Evolutionary conservation across 2,113 vertebrate species (phyloP).

Genomic region (Varanus salvator): DNA sequence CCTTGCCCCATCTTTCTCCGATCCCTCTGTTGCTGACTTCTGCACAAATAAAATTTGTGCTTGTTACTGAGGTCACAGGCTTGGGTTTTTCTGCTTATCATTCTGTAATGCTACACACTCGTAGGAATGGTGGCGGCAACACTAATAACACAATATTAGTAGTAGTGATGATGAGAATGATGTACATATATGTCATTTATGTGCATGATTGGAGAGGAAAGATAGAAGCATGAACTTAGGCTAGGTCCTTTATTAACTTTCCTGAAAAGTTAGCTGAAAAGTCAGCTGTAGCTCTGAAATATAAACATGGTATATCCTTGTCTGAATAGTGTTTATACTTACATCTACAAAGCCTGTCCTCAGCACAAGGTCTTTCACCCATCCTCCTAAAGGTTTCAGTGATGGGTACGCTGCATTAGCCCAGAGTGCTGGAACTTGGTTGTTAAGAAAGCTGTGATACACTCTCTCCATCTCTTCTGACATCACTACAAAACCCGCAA

Average conservation of each 20-base stretch:
- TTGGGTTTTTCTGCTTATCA: neutral
- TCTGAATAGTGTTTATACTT: conserved; percentile 30
- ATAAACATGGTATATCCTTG: neutral
- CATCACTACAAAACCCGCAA: conserved; percentile 83
- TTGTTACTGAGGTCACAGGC: neutral
- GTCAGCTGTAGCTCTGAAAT: neutral
- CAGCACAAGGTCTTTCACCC: conserved; percentile 81
- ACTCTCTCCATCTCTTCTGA: conserved; percentile 86
- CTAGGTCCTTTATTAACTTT: neutral
- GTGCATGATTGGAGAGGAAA: neutral
- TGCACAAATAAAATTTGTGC: neutral
- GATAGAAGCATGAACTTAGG: neutral
- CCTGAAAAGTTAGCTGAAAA: neutral
- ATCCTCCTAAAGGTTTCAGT: conserved; percentile 80
- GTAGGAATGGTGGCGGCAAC: too few relatives aligned
- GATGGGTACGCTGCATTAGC: conserved; percentile 79
- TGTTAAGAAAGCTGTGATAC: conserved; percentile 85
- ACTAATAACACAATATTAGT: too few relatives aligned
- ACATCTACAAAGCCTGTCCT: conserved; percentile 84
- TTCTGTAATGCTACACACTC: neutral
- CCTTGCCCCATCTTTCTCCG: neutral
- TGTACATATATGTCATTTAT: neutral
- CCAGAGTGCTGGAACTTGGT: conserved; percentile 79
- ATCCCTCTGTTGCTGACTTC: neutral
- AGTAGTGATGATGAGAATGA: neutral